A percentile compares a stretch with the other conserved stretches of the same genome.
Evolutionary conservation across 2,888 invertebrate genomes (phyloP).

Genomic region (Auanema freiburgensis): DNA sequence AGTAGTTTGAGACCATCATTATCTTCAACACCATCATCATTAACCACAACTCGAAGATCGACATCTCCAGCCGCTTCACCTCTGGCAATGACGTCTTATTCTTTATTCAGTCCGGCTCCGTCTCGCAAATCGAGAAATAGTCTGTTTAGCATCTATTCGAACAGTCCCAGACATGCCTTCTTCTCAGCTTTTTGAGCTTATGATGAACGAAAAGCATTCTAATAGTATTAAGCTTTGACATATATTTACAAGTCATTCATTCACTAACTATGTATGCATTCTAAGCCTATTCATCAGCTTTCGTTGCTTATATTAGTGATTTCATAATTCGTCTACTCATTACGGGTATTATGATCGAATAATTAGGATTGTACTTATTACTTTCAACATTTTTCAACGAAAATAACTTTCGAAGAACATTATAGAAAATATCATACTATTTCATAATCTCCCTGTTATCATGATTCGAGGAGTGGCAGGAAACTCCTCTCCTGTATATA

Average conservation of each 20-base stretch:
- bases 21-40: slow-evolving; percentile 10
- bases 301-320: too few relatives aligned
- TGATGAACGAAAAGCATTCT: too few relatives aligned
- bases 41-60: slow-evolving; percentile 8
- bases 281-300: too few relatives aligned
- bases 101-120: slow-evolving; percentile 44
- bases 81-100: slow-evolving; percentile 35
- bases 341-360: too few relatives aligned
- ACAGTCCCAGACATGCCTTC: slow-evolving; percentile 47
- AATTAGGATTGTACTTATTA: too few relatives aligned
- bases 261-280: too few relatives aligned
- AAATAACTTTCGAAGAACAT: too few relatives aligned
- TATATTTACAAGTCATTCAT: too few relatives aligned
- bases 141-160: slow-evolving; percentile 44
- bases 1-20: slow-evolving; percentile 1
- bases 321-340: too few relatives aligned
- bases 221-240: too few relatives aligned
- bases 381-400: too few relatives aligned
- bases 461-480: background rate
- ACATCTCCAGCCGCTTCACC: slow-evolving; percentile 18
- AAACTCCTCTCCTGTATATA: background rate
- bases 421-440: background rate
- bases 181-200: slow-evolving; percentile 52
- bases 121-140: slow-evolving; percentile 42
- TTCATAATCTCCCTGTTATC: background rate